A percentile compares a stretch with the other conserved stretches of the same genome.
These are phyloP conservation scores for Ostrea edulis DNA, from an alignment of 1,140 invertebrate genomes.

Conservation along the genomic window DNA sequence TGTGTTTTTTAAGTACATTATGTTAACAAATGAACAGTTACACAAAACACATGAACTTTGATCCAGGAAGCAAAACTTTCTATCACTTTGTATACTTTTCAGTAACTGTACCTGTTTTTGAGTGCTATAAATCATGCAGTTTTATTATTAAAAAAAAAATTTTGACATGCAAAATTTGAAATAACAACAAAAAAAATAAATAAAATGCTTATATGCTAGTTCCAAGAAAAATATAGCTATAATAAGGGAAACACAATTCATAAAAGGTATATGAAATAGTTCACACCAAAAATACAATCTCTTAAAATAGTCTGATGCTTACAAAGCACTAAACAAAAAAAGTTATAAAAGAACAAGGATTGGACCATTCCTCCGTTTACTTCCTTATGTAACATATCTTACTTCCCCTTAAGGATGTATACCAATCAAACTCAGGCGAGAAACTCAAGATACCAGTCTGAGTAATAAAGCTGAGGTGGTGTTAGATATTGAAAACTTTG, in stretches of 20 bases:
- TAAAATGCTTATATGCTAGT: background rate
- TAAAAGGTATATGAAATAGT: background rate
- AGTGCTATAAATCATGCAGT: background rate
- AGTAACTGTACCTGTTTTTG: background rate
- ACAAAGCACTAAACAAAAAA: background rate
- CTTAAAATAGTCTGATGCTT: background rate
- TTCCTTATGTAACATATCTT: too few species aligned
- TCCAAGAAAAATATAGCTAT: constrained; percentile 17
- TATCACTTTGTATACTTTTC: background rate
- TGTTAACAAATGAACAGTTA: background rate
- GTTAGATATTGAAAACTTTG: too few species aligned
- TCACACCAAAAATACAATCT: background rate
- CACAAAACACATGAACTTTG: background rate
- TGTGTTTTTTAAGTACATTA: background rate
- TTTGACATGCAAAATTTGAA: background rate
- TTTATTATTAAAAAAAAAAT: constrained; percentile 15
- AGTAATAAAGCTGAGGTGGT: too few species aligned
- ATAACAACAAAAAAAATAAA: background rate
- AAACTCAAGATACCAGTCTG: too few species aligned
- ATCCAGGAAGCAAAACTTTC: background rate
- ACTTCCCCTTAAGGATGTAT: too few species aligned
- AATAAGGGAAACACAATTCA: constrained; percentile 1
- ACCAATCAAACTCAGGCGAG: too few species aligned
- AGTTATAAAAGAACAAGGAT: background rate
- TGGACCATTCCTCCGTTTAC: background rate